These are phyloP conservation scores for Nasua narica DNA, from an alignment of 2,797 vertebrate species.

Conservation along the genomic window DNA sequence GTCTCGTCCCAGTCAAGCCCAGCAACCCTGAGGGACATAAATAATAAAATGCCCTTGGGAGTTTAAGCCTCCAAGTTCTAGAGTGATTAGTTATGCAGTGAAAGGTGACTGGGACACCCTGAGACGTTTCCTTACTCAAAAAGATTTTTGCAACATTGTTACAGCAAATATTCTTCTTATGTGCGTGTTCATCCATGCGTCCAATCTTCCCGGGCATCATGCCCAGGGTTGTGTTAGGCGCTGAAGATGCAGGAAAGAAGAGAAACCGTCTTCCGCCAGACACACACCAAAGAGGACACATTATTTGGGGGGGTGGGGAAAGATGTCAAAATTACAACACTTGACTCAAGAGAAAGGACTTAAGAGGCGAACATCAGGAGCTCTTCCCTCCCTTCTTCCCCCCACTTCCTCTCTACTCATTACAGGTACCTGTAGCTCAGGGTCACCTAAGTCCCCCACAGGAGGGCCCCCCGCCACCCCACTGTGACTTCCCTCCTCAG, in stretches of 20 bases:
- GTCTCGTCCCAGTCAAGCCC: neutral
- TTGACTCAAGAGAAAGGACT: neutral
- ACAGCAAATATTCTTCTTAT: accelerated
- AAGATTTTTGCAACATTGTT: accelerated
- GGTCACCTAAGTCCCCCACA: neutral
- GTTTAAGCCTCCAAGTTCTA: too few species aligned
- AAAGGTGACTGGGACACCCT: accelerated
- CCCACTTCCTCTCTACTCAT: neutral
- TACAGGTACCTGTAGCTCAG: accelerated
- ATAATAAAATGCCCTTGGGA: accelerated
- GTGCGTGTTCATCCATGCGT: accelerated
- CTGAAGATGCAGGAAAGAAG: neutral
- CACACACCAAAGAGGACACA: accelerated
- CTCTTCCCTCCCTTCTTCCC: accelerated
- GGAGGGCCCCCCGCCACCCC: accelerated
- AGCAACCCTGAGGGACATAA: accelerated
- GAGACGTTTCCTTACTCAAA: neutral
- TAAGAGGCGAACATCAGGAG: accelerated
- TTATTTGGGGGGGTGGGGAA: neutral
- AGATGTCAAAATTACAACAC: accelerated
- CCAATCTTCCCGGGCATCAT: accelerated
- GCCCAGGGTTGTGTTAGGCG: neutral
- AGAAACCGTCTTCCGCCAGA: neutral
- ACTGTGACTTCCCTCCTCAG: too few species aligned
- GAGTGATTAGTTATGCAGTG: accelerated